Evolutionary conservation across 2,888 invertebrate genomes (phyloP).

Genomic region (Apamea sordens): DNA sequence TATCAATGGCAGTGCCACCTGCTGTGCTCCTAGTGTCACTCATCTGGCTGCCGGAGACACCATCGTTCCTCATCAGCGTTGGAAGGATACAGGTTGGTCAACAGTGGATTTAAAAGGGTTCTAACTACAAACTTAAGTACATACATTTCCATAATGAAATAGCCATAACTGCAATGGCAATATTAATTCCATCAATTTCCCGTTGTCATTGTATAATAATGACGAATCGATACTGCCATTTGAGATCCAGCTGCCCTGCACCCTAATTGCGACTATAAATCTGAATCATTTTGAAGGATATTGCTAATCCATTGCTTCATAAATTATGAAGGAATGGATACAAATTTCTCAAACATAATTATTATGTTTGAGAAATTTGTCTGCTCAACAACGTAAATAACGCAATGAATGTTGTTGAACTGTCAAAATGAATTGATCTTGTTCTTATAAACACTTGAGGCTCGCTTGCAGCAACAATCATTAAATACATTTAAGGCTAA

Average conservation of each 20-base stretch:
- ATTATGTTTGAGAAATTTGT: neutral
- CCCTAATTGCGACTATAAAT: neutral
- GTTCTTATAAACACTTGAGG: neutral
- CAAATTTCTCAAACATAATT: no score
- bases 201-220: neutral
- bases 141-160: neutral
- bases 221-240: neutral
- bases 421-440: neutral
- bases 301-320: neutral
- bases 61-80: conserved; percentile 84
- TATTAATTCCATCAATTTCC: neutral
- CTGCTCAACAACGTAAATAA: neutral
- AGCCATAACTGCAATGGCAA: neutral
- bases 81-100: conserved; percentile 82
- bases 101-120: neutral
- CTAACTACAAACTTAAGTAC: neutral
- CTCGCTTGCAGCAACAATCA: neutral
- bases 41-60: conserved; percentile 87
- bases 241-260: neutral
- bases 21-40: conserved; percentile 80
- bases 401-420: neutral
- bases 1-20: conserved; percentile 84
- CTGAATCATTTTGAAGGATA: no score
- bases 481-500: neutral
- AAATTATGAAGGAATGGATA: no score